Percentiles rank a stretch among this genome's conserved stretches.
Evolutionary conservation across 2,113 vertebrate species (phyloP).

Genomic region (Triplophysa siluroides): DNA sequence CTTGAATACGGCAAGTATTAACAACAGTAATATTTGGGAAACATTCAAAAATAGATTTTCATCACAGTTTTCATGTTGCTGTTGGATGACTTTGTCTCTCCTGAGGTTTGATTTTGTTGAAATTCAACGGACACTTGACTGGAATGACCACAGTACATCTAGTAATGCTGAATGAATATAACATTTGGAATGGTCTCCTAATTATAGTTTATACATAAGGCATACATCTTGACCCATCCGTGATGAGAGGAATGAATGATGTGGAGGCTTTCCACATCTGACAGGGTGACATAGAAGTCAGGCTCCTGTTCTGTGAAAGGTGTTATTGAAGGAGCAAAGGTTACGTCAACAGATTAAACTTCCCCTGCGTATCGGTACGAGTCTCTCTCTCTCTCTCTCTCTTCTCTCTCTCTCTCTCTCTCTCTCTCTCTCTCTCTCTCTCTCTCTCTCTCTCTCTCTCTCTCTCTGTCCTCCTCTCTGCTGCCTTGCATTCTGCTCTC

Average conservation of each 20-base stretch:
- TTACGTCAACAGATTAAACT: slow-evolving; percentile 67
- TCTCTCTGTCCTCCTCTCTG: slow-evolving; percentile 21
- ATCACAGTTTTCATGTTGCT: no score
- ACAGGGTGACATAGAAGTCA: slow-evolving; percentile 6
- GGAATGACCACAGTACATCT: no score
- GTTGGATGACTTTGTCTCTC: no score
- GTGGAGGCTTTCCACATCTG: slow-evolving; percentile 34
- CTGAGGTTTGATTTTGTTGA: no score
- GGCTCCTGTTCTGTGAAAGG: slow-evolving; percentile 7
- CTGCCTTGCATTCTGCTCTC: slow-evolving; percentile 1
- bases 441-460: not conserved
- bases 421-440: slow-evolving; percentile 13
- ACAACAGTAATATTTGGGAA: no score
- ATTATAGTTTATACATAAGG: no score
- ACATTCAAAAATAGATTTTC: no score
- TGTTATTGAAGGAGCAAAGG: slow-evolving; percentile 47
- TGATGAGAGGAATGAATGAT: slow-evolving; percentile 15
- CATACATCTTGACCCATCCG: no score
- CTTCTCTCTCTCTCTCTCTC: not conserved
- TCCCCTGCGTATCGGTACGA: slow-evolving; percentile 33
- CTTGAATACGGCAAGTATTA: no score
- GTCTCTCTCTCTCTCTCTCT: not conserved
- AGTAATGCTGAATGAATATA: no score
- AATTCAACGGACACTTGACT: no score
- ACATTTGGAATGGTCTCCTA: no score